Base-by-base conservation (phyloP, 2,113 vertebrate genomes). In the Phaethon lepturus region DNA sequence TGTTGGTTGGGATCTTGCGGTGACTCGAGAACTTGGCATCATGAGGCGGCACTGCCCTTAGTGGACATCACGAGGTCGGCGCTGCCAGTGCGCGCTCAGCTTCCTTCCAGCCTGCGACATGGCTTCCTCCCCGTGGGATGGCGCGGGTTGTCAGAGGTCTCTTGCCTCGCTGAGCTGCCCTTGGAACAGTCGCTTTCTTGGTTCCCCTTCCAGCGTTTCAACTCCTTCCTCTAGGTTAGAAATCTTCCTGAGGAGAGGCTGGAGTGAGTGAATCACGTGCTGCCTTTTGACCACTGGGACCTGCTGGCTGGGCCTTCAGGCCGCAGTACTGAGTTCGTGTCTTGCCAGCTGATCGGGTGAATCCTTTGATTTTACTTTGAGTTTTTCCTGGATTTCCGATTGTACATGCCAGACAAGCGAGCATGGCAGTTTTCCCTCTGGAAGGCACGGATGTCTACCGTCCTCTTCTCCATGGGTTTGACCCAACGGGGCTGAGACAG, bases 71-170 rank as follows among this genome's bases (percentile, higher is more conserved):
- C 25, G n/a, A 86, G 89, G 75, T 73, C 5, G 4, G 38, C 44
- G 7, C 79, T 6, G 40, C 50, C 44, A 12, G 53, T 0, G 3
- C 0, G 4, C 4, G 1, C 45, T 75, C 1, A 1, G 86, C 75
- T 72, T 86, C 80, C 71, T 69, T 67, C 44, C 45, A 42, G 64
- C 73, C 84, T 71, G 71, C 5, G 24, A 8, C 53, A 9, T 52
- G 3, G 6, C 81, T 95, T 96, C 89, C 91, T 87, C 47, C 24
- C 73, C 4, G 5, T 12, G 58, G 33, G 24, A 29, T 52, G 74
- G 81, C 66, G 45, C 2, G 18, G 25, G 13, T 13, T 56, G 49
- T 16, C 53, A 62, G 59, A 53, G 85, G 47, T 40, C 82, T 75
- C n/a, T 18, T 80, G 64, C 35, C 74, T 69, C 5, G 3, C 64